Base-by-base conservation (phyloP, 2,113 vertebrate genomes). In the Chaenocephalus aceratus region DNA sequence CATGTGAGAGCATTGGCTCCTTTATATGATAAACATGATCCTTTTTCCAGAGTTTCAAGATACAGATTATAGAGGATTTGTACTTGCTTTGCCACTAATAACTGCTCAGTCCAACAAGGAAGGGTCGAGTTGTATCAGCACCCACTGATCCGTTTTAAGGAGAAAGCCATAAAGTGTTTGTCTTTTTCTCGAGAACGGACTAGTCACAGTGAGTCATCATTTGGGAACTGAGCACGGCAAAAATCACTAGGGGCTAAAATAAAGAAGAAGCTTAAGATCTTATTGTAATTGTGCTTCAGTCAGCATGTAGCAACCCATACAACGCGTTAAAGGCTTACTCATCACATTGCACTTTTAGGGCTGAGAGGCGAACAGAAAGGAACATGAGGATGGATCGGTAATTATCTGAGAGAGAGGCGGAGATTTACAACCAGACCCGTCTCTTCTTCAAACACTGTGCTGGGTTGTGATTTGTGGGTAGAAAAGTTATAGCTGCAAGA, bases 221-320 rank as follows among this genome's bases (percentile, higher is more conserved):
- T 48, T 68, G 36, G 41, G 71, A 62, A 23, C 12, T 16, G 59
- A 82, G 75, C 15, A 23, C 1, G 2, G 61, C 52, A 23, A 41
- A 48, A 88, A 52, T 89, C 56, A 82, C 30, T 18, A 8, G 12
- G 5, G 48, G 63, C 10, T 5, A 41, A 77, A 66, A 41, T 41
- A 41, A 41, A 80, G 46, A 44, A 65, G 34, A 18, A 72, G 48
- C 34, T 64, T 54, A 4, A 75, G 63, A 69, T 72, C 41, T 74
- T 57, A 12, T 51, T 66, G 68, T 82, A 82, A 87, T 84, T 69
- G 48, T 79, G 79, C 73, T 74, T 76, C 73, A 89, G 89, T 91
- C 86, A 90, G 88, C 90, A 80, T 66, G 91, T 88, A 86, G 84
- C 69, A 56, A 91, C 90, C 65, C 80, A 92, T 86, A 82, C 83